Conservation (phyloP, 2,113 vertebrate genomes). For the Pelobates fuscus region DNA sequence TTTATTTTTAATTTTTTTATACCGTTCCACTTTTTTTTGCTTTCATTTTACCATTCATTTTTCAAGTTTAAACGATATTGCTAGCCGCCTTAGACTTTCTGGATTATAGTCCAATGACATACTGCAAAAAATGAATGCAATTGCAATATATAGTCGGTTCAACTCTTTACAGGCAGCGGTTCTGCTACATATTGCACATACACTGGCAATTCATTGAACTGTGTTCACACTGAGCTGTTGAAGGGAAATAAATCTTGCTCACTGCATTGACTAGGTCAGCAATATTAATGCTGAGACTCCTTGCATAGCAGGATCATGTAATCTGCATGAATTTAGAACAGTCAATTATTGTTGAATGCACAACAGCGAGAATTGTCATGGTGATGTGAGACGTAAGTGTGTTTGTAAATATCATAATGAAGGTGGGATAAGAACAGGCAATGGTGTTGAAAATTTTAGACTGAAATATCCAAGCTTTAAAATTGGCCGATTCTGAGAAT, state of each 20-base stretch:
- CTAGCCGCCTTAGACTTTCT: too few relatives aligned
- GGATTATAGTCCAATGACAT: too few relatives aligned
- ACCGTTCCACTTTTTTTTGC: too few relatives aligned
- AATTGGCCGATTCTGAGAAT: too few relatives aligned
- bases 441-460: too few relatives aligned
- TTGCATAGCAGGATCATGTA: slow-evolving; percentile 9
- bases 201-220: background rate
- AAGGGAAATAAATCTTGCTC: slow-evolving; percentile 18
- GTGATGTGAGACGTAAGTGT: background rate
- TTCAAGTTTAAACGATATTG: too few relatives aligned
- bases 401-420: background rate
- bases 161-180: slow-evolving; percentile 8
- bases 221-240: background rate
- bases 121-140: background rate
- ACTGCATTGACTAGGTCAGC: slow-evolving; percentile 23
- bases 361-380: background rate
- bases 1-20: too few relatives aligned
- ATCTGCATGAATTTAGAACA: slow-evolving; percentile 2
- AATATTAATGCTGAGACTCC: slow-evolving; percentile 19
- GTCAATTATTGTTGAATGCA: background rate
- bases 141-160: background rate
- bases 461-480: too few relatives aligned
- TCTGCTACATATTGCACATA: background rate
- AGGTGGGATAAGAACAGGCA: background rate
- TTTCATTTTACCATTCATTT: too few relatives aligned